These are phyloP conservation scores for Orbicella faveolata DNA, from an alignment of 64 coral and sea anemone genomes.

Conservation along the genomic window DNA sequence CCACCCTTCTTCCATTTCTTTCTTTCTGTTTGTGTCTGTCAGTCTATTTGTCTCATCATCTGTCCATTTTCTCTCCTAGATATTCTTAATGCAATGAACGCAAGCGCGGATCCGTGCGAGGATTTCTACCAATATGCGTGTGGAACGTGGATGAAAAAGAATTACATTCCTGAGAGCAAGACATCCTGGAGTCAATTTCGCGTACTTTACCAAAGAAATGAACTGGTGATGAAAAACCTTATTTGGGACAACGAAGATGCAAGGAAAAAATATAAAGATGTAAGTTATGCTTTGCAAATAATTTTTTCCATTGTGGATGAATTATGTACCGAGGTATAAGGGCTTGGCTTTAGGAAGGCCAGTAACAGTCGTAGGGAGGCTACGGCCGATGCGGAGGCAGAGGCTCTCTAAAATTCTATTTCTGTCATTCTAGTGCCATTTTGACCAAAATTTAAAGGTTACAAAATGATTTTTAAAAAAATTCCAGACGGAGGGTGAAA, in stretches of 20 bases:
- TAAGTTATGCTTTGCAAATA: not conserved
- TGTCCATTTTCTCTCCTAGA: slow-evolving; percentile 27
- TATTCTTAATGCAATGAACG: slow-evolving; percentile 74
- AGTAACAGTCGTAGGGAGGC: too few species aligned
- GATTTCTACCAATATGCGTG: slow-evolving; percentile 91
- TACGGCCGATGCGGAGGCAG: too few species aligned
- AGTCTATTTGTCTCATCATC: not conserved
- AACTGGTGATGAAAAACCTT: slow-evolving; percentile 51
- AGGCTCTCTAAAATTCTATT: too few species aligned
- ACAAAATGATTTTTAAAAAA: too few species aligned
- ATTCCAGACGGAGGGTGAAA: too few species aligned
- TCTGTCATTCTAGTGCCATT: too few species aligned
- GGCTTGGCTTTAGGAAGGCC: too few species aligned
- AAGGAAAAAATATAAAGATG: slow-evolving; percentile 66
- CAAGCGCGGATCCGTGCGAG: slow-evolving; percentile 62
- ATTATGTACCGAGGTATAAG: not conserved
- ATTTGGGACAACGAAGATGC: slow-evolving; percentile 36
- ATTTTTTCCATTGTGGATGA: too few species aligned
- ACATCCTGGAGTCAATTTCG: slow-evolving; percentile 83
- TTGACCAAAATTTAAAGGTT: too few species aligned
- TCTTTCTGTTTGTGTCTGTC: too few species aligned
- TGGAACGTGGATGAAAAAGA: slow-evolving; percentile 72
- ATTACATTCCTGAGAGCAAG: slow-evolving; percentile 70
- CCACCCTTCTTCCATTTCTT: too few species aligned
- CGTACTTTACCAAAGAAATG: slow-evolving; percentile 62